These are phyloP conservation scores for Oscheius sp. DNA, from an alignment of 2,888 invertebrate species.

Conservation along the genomic window DNA sequence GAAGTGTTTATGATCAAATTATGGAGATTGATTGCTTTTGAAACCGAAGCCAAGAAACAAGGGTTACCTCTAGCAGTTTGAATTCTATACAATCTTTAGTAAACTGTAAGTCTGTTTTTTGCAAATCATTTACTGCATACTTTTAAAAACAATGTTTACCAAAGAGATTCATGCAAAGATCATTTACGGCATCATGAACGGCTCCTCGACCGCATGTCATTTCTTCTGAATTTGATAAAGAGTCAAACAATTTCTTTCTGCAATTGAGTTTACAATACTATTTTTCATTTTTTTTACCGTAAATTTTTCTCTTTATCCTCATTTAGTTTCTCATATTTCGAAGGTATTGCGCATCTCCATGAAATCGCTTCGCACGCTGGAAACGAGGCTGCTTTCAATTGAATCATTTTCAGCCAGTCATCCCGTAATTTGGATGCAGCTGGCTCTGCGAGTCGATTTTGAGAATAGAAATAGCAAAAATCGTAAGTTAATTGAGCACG, in stretches of 20 bases:
- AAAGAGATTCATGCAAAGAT: slow-evolving; percentile 45
- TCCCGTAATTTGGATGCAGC: slow-evolving; percentile 43
- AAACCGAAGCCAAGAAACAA: slow-evolving; percentile 80
- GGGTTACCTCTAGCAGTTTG: slow-evolving; percentile 32
- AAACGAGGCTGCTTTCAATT: slow-evolving; percentile 35
- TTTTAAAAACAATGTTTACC: slow-evolving; percentile 47
- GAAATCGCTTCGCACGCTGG: slow-evolving; percentile 45
- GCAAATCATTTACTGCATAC: neutral
- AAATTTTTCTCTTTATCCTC: neutral
- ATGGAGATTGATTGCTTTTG: slow-evolving; percentile 98
- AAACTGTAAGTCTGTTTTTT: too few species aligned
- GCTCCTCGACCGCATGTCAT: slow-evolving; percentile 44
- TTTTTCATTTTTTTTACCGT: neutral
- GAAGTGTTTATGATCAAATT: slow-evolving; percentile 99
- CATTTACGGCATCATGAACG: slow-evolving; percentile 49
- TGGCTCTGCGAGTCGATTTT: slow-evolving; percentile 42
- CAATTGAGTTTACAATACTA: neutral
- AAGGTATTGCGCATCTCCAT: slow-evolving; percentile 33
- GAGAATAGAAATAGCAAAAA: slow-evolving; percentile 49
- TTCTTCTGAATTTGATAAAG: slow-evolving; percentile 41
- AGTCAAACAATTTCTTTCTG: slow-evolving; percentile 40
- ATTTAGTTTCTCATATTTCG: slow-evolving; percentile 10
- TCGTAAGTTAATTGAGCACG: slow-evolving; percentile 47
- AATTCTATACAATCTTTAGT: neutral
- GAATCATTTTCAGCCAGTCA: slow-evolving; percentile 45